Base-by-base conservation (phyloP, 2,888 invertebrate genomes). In the Eristalis intricaria region DNA sequence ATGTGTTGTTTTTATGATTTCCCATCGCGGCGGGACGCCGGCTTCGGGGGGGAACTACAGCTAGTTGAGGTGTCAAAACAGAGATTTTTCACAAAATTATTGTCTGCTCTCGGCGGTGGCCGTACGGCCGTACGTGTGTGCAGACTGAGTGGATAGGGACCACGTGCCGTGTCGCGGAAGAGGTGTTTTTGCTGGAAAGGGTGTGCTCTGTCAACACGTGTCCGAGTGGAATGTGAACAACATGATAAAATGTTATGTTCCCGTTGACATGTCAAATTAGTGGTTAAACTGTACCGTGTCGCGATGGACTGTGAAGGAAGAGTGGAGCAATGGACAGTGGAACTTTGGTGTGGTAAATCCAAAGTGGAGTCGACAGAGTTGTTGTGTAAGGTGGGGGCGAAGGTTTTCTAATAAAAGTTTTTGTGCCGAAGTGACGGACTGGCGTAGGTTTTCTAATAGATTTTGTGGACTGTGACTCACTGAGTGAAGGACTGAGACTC, bases 181-280 rank as follows among this genome's bases (percentile, higher is more conserved):
- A 69, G 56, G 38, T 13, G 38, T 35, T 26, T 40, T 11, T 15
- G 10, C 4, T 5, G 43, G 40, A 35, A 65, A 23, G 22, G 65
- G 76, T 66, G 82, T 66, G 71, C 65, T 79, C 8, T 70, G 32
- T 56, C 43, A 76, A 76, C 70, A 43, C 38, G 76, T 76, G 82
- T 69, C 82, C 61, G 65, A 4, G n/a, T 50, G 50, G 50, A 50
- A 66, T 61, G 76, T 43, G 29, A 56, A 50, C 61, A 43, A 50
- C 5, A 61, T 38, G 22, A 61, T 43, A 71, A 75, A 69, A 40
- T 64, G 69, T 65, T 66, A 26, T 76, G 66, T 26, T 70, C 19
- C 38, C 26, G 63, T 64, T 75, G 38, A 63, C 73, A 68, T 56
- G 81, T n/a, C 15, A 43, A 29, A 63, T 43, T 19, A 32, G 29